Evolutionary conservation across 2,797 vertebrate genomes (phyloP).

Genomic region (Masticophis lateralis): DNA sequence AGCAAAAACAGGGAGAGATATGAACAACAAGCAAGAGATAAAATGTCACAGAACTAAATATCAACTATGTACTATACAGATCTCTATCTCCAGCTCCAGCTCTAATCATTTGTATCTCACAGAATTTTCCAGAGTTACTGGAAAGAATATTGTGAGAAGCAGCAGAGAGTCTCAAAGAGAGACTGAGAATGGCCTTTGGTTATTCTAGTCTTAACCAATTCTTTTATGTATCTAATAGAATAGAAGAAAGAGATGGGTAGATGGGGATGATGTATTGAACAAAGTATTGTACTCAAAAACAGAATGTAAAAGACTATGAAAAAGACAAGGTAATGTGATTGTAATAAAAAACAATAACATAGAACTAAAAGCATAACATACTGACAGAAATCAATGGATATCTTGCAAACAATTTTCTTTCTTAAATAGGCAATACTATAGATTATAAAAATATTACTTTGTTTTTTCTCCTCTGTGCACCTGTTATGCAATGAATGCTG

Average conservation of each 20-base stretch:
- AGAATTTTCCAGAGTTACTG: not conserved
- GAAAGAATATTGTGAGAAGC: not conserved
- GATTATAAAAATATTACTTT: not conserved
- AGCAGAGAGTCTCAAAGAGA: not conserved
- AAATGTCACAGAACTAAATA: not conserved
- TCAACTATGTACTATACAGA: not conserved
- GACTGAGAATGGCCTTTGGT: not conserved
- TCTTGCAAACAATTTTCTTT: constrained; percentile 28
- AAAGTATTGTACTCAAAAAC: constrained; percentile 6
- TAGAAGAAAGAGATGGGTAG: not conserved
- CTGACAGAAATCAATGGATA: constrained; percentile 37
- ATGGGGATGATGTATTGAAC: not conserved
- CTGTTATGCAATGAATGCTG: not conserved
- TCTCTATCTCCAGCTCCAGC: not conserved
- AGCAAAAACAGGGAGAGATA: not conserved
- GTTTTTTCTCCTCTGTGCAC: constrained; percentile 20
- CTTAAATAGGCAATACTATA: constrained; percentile 7
- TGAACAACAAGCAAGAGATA: not conserved
- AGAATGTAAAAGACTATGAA: not conserved
- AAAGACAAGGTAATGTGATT: constrained; percentile 15
- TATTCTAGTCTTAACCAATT: not conserved
- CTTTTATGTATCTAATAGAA: not conserved
- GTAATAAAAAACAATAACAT: constrained; percentile 21
- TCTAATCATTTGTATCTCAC: not conserved
- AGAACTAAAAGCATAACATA: constrained; percentile 31